Base-by-base conservation (phyloP, 2,888 invertebrate genomes). In the Spialia ferax region DNA sequence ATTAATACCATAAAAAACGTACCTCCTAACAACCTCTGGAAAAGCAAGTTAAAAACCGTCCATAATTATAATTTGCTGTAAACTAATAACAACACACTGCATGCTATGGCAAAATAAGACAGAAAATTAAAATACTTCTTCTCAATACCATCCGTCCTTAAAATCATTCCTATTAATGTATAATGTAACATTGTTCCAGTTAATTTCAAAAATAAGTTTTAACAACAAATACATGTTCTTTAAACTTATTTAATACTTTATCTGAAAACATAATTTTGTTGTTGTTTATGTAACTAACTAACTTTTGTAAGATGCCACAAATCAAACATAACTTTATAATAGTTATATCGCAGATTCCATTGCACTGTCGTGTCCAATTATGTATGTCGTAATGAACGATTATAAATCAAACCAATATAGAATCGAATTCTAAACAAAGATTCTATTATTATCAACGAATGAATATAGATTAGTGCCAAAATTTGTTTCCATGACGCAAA, bases 351-450 rank as follows among this genome's bases (percentile, higher is more conserved):
- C 71, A 65, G 42, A 71, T 59, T 74, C 73, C 72, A 55, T 76
- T 71, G 63, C 68, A 70, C 69, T 70, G 65, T 73, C 71, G 73
- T 71, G 69, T 77, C 76, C 77, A 82, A 84, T 78, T 79, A 76
- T 77, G 76, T 79, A 76, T 77, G 76, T 70, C 77, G 73, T 75
- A 73, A 68, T 18, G 57, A 72, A 68, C 72, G 76, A 81, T 76
- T 76, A 80, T 79, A 79, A 79, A 83, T 82, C 76, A 81, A 74
- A 74, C 69, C 64, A 75, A 78, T 83, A 79, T 83, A 84, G 79
- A 75, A 80, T 77, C 79, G 80, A 81, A 85, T 86, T 77, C 79
- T 77, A 83, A 83, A 85, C 80, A 85, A 85, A 82, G 78, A 79
- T 81, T 81, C 81, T 89, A 85, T 84, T 83, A 82, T 84, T 87